These are phyloP conservation scores for Lepus oiostolus DNA, from an alignment of 2,797 vertebrate genomes.

Conservation along the genomic window DNA sequence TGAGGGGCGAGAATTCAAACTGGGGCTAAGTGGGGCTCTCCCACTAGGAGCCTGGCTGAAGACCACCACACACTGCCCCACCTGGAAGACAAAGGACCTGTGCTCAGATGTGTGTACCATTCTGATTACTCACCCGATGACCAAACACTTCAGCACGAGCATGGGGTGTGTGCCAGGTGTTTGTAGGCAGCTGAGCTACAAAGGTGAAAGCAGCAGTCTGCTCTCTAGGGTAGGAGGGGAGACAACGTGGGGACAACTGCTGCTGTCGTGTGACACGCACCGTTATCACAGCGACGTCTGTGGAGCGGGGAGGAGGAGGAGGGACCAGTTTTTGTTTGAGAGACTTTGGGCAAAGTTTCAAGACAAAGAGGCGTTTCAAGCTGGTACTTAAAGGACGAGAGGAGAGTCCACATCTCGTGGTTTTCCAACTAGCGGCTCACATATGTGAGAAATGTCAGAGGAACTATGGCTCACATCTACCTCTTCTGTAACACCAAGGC, in stretches of 20 bases:
- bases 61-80: slow-evolving; percentile 98
- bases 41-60: slow-evolving; percentile 99
- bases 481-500: neutral
- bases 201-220: neutral
- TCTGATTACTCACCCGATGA: neutral
- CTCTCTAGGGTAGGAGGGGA: neutral
- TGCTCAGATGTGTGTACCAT: fast-evolving
- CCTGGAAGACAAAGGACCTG: slow-evolving; percentile 88
- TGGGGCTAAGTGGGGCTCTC: slow-evolving; percentile 97
- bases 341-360: neutral
- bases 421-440: neutral
- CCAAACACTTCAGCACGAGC: neutral
- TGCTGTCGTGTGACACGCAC: neutral
- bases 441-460: neutral
- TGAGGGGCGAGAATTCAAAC: slow-evolving; percentile 97
- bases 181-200: neutral
- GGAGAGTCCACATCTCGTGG: neutral
- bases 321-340: neutral
- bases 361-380: slow-evolving; percentile 24
- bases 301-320: neutral
- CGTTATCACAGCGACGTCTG: neutral
- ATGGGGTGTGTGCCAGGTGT: neutral
- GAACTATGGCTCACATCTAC: neutral
- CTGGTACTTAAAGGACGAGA: neutral
- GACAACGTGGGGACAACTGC: neutral